phyloP scores from a whole-genome alignment of 2,113 vertebrate species.

The Marmota flaviventris region DNA sequence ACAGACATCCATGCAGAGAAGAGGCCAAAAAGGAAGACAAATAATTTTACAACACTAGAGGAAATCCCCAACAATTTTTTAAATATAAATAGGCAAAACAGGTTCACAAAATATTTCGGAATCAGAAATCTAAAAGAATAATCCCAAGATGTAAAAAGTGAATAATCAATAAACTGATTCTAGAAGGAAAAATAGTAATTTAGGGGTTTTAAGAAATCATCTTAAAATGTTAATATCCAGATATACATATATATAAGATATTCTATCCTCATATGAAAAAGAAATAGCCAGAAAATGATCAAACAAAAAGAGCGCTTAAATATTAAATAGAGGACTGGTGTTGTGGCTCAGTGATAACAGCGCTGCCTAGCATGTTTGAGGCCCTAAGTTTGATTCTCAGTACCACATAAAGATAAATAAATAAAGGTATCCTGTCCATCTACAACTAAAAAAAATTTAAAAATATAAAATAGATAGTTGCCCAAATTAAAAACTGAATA shows the following conservation, averaged over 20 bases:
- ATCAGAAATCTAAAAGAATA: background rate
- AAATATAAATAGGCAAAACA: background rate
- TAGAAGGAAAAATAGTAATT: background rate
- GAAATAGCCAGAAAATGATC: background rate
- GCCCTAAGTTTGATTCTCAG: no score
- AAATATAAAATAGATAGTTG: background rate
- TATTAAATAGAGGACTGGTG: background rate
- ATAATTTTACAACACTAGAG: background rate
- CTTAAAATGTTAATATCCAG: background rate
- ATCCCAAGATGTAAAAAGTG: slow-evolving; percentile 4
- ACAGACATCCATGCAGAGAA: background rate
- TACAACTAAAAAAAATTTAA: no score
- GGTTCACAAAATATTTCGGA: background rate
- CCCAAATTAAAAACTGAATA: background rate
- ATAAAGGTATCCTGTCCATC: no score
- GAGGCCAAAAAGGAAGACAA: background rate
- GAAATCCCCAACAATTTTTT: background rate
- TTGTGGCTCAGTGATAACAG: no score
- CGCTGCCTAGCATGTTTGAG: no score
- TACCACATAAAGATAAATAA: no score
- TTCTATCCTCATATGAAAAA: background rate
- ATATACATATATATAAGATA: background rate
- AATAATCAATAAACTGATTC: background rate
- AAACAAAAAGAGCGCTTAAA: background rate
- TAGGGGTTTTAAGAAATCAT: background rate